Percentiles rank a stretch among this genome's conserved stretches.
Evolutionary conservation across 1,140 invertebrate species (phyloP).

Genomic region (Orchesella cincta): DNA sequence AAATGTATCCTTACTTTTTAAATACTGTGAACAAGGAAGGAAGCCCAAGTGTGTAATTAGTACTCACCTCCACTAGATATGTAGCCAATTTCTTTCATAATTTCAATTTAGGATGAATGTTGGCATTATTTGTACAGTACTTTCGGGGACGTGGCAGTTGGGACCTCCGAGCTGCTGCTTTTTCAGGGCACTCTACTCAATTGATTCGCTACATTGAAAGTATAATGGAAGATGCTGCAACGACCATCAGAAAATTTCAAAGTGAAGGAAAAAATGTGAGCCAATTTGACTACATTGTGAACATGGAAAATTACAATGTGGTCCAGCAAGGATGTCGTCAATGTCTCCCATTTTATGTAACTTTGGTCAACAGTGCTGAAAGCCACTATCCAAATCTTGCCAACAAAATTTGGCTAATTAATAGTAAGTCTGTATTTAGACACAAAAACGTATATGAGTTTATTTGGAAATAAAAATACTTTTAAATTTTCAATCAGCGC

Average conservation of each 20-base stretch:
- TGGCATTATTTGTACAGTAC: neutral
- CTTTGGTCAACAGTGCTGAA: conserved; percentile 1
- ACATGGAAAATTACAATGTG: conserved; percentile 3
- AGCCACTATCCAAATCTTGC: neutral
- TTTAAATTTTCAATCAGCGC: too few species aligned
- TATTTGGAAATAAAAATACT: too few species aligned
- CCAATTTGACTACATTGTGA: neutral
- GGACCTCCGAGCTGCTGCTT: neutral
- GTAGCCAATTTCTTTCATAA: neutral
- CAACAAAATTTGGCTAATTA: neutral
- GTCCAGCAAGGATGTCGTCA: conserved; percentile 7
- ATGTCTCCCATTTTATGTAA: neutral
- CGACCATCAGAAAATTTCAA: neutral
- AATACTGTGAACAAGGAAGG: neutral
- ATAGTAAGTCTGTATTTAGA: neutral
- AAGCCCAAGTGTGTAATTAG: neutral
- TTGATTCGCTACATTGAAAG: neutral
- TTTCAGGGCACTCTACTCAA: neutral
- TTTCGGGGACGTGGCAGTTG: neutral
- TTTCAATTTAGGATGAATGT: neutral
- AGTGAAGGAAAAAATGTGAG: neutral
- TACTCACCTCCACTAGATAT: neutral
- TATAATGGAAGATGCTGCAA: neutral
- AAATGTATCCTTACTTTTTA: neutral
- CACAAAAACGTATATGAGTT: neutral